Evolutionary conservation across 2,113 vertebrate genomes (phyloP).

Genomic region (Balaenoptera acutorostrata): DNA sequence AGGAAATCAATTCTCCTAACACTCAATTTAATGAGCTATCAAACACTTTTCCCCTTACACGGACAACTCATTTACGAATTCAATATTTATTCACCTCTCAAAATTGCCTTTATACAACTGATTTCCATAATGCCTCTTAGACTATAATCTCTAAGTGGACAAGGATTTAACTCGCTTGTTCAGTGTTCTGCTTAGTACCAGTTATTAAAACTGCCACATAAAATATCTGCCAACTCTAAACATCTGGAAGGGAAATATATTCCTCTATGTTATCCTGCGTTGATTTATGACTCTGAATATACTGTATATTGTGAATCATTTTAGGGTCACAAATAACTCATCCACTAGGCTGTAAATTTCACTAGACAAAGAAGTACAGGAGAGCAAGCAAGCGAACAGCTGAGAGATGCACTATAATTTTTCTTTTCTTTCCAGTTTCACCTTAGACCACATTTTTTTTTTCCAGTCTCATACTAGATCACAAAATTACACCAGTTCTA

Average conservation of each 20-base stretch:
- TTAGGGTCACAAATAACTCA: slow-evolving; percentile 5
- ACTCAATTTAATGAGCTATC: neutral
- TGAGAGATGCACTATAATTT: neutral
- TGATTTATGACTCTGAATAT: slow-evolving; percentile 2
- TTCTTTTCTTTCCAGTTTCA: neutral
- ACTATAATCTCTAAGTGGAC: neutral
- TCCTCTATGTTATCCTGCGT: neutral
- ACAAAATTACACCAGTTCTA: slow-evolving; percentile 15
- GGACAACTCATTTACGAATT: neutral
- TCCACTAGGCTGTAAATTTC: neutral
- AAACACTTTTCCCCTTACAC: neutral
- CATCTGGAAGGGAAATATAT: neutral
- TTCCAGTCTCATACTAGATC: neutral
- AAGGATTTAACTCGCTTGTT: neutral
- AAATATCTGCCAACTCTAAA: neutral
- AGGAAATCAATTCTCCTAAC: neutral
- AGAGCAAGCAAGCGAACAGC: neutral
- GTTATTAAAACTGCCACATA: neutral
- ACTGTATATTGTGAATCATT: neutral
- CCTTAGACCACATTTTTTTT: neutral
- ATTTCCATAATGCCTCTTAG: neutral
- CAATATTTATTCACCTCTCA: neutral
- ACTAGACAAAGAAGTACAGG: neutral
- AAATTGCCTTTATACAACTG: neutral
- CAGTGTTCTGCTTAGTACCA: neutral